Evolutionary conservation across 2,113 vertebrate species (phyloP), one percentile per base, ranked within the genome.

Genomic region (Myrmophylax atrothorax): DNA sequence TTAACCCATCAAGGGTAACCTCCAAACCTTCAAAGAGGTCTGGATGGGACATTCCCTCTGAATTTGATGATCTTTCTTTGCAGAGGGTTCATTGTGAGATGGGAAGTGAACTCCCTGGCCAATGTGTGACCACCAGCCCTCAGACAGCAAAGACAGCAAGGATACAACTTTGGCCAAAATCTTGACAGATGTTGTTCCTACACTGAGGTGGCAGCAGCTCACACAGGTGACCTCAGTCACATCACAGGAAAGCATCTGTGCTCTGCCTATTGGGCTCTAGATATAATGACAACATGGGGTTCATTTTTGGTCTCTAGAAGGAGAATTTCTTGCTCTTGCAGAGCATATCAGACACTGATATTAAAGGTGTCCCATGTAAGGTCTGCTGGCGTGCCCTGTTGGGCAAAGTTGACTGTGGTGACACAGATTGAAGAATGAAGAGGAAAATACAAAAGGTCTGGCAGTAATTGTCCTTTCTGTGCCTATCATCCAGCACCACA

Each of bases 241-340:
- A 49, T 14, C 38, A 22, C 35, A 88, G 52, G 42, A 73, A 69
- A 76, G 18, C 15, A 60, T 13, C 56, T 84, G 33, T 56, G 23
- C 35, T 70, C 15, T 77, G 31, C 72, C 15, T 29, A 3, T 35
- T 53, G 42, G 9, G 75, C 9, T 92, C 19, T 37, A 55, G 31
- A 20, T 38, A 12, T 37, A 55, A 37, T 29, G 38, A 70, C 59
- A 80, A 66, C 24, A 69, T 3, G 3, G 23, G 7, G 33, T 23
- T 70, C 80, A 52, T 77, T 81, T 96, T 70, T 81, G 37, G 52
- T 42, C 53, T 72, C 73, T 56, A 46, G 40, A 92, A 93, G 60
- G 75, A 81, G 69, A 64, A 81, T 88, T 78, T 76, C 66, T 72
- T 22, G 3, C 76, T 94, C 60, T 88, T 40, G 35, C 80, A 81